Conservation (phyloP, 2,888 invertebrate species). For the Anthrax anthrax region DNA sequence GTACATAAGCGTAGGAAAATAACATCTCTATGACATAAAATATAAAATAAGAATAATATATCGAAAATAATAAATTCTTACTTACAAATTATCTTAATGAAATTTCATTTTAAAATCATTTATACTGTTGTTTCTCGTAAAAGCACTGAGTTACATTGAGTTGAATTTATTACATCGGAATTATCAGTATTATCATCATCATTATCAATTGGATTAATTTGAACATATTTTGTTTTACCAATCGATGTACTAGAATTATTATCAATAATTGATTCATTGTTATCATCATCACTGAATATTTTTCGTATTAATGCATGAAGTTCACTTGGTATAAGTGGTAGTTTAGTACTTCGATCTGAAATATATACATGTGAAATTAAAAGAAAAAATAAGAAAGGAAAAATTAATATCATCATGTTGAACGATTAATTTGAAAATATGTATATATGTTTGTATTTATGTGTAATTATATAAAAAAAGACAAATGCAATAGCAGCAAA, state of each 20-base stretch:
- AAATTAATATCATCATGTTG: too few relatives aligned
- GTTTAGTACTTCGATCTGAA: constrained; percentile 9
- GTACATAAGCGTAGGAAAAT: too few relatives aligned
- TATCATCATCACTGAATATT: constrained; percentile 20
- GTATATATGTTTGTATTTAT: too few relatives aligned
- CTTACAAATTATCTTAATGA: too few relatives aligned
- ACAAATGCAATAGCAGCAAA: too few relatives aligned
- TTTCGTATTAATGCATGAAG: constrained; percentile 21
- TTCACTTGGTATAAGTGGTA: constrained; percentile 15
- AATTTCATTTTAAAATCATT: too few relatives aligned
- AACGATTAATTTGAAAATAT: too few relatives aligned
- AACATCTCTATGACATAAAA: too few relatives aligned
- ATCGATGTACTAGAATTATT: not conserved
- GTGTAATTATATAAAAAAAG: too few relatives aligned
- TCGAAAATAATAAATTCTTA: too few relatives aligned
- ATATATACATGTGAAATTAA: constrained; percentile 2
- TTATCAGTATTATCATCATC: not conserved
- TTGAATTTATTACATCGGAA: not conserved
- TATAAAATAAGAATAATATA: too few relatives aligned
- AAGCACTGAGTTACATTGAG: constrained; percentile 1
- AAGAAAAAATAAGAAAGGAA: not conserved
- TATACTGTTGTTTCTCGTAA: constrained; percentile 3
- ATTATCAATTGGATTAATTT: constrained; percentile 15
- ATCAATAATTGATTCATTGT: not conserved
- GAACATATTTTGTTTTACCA: constrained; percentile 17